phyloP scores from a whole-genome alignment of 2,797 vertebrate species.

The Holocentrus rufus region DNA sequence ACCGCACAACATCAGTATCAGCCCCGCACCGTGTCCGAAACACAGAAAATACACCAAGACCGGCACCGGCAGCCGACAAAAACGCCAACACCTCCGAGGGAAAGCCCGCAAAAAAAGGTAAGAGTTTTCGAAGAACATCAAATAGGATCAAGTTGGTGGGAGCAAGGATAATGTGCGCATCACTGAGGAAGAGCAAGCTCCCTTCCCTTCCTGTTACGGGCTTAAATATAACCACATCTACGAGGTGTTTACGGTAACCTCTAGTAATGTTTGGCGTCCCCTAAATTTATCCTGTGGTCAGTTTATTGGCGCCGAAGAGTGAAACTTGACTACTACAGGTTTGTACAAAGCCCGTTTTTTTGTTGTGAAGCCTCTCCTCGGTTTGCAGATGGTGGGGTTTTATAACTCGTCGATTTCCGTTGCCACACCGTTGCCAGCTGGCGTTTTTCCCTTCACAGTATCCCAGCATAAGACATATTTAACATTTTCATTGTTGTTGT shows the following conservation, averaged over 20 bases:
- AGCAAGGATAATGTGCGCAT: conserved; percentile 34
- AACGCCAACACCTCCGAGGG: conserved; percentile 19
- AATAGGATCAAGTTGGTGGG: conserved; percentile 60
- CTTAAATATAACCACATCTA: conserved; percentile 32
- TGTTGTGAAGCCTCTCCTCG: conserved; percentile 42
- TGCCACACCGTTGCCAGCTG: conserved; percentile 59
- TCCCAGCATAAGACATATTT: conserved; percentile 43
- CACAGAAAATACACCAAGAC: background rate
- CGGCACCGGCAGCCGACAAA: conserved; percentile 1
- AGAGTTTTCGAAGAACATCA: conserved; percentile 56
- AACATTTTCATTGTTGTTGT: background rate
- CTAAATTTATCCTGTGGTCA: background rate
- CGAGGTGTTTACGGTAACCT: conserved; percentile 45
- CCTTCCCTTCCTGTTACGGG: conserved; percentile 38
- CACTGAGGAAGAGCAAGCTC: conserved; percentile 44
- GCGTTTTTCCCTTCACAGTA: conserved; percentile 19
- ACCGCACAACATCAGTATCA: conserved; percentile 63
- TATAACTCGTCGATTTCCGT: conserved; percentile 55
- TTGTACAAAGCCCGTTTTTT: conserved; percentile 17
- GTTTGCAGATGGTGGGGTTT: conserved; percentile 75
- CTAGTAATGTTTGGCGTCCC: background rate
- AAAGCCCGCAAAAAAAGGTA: conserved; percentile 58
- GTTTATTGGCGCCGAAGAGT: background rate
- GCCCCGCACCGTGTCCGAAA: conserved; percentile 26
- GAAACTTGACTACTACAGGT: background rate